A percentile compares a stretch with the other conserved stretches of the same genome.
Evolutionary conservation across 2,888 invertebrate species (phyloP).

Genomic region (Oxycera nigricornis): DNA sequence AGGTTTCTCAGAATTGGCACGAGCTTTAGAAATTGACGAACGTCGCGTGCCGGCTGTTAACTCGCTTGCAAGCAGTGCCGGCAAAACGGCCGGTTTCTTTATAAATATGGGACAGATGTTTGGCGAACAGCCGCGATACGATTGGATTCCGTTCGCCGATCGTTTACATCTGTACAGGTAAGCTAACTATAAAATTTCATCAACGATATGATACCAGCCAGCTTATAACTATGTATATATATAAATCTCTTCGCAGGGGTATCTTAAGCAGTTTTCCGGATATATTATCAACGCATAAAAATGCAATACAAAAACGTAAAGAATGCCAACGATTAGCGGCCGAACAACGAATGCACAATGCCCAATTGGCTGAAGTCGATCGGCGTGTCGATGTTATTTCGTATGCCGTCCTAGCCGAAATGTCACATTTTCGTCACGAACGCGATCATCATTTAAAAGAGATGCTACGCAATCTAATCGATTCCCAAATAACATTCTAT

Average conservation of each 20-base stretch:
- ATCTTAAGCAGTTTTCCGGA: slow-evolving; percentile 91
- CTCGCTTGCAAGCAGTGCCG: slow-evolving; percentile 79
- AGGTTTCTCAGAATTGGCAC: slow-evolving; percentile 83
- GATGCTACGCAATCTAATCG: slow-evolving; percentile 85
- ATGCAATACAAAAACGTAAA: slow-evolving; percentile 84
- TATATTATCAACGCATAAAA: slow-evolving; percentile 87
- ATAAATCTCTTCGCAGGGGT: slow-evolving; percentile 74
- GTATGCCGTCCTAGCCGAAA: slow-evolving; percentile 92
- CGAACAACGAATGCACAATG: slow-evolving; percentile 84
- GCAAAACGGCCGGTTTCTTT: slow-evolving; percentile 87
- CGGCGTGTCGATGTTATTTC: slow-evolving; percentile 90
- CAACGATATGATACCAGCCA: not conserved
- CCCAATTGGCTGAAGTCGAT: slow-evolving; percentile 80
- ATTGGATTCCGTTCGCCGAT: slow-evolving; percentile 91
- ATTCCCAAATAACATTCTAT: slow-evolving; percentile 91
- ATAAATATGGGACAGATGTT: slow-evolving; percentile 87
- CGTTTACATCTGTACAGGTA: slow-evolving; percentile 86
- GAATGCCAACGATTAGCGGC: slow-evolving; percentile 82
- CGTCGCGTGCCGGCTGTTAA: slow-evolving; percentile 65
- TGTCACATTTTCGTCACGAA: slow-evolving; percentile 90
- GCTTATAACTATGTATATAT: no score
- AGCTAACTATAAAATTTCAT: slow-evolving; percentile 12
- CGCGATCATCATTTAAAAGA: slow-evolving; percentile 84
- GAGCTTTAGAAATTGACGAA: slow-evolving; percentile 82
- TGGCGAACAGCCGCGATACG: slow-evolving; percentile 88